Base-by-base conservation (phyloP, 2,888 invertebrate genomes). In the Synanthedon tipuliformis region DNA sequence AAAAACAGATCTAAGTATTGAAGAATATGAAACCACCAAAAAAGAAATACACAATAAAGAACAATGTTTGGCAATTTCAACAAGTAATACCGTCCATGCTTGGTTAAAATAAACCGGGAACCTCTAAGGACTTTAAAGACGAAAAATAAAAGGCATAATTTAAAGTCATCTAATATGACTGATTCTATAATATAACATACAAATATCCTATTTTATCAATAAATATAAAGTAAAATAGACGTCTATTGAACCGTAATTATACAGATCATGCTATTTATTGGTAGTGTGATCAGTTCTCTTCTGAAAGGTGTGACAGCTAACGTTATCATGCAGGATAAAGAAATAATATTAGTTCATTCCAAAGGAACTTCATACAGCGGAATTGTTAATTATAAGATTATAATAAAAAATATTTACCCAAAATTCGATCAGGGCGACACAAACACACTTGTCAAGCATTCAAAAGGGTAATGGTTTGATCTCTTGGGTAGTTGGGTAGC, bases 381-480 rank as follows among this genome's bases (percentile, higher is more conserved):
- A 77, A 69, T 74, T 75, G 78, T 76, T 74, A 71, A 77, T 78
- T 81, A 80, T 51, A 69, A 69, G 66, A 65, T 80, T 76, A 82
- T 79, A 75, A 71, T 75, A 81, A 84, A 82, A 77, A 70, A 87
- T 87, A 87, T 82, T 87, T 87, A 87, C 86, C 86, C 82, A 82
- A 76, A 78, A 73, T 71, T 79, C 78, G 69, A 77, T 84, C 81
- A 83, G 83, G 84, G 83, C 77, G 81, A 81, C 82, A 83, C 81
- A 86, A 74, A 81, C 80, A 80, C 80, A 79, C 77, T 78, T 76
- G 75, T 71, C 70, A 75, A 73, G 72, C 73, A 78, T 75, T 78
- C 69, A 75, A 74, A 71, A 66, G 69, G 74, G 68, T 69, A 67
- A 71, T 70, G 64, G 70, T 72, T 75, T 63, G 64, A 34, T 34